These are phyloP conservation scores for Rhaphigaster nebulosa DNA, from an alignment of 2,888 invertebrate genomes.

Conservation along the genomic window DNA sequence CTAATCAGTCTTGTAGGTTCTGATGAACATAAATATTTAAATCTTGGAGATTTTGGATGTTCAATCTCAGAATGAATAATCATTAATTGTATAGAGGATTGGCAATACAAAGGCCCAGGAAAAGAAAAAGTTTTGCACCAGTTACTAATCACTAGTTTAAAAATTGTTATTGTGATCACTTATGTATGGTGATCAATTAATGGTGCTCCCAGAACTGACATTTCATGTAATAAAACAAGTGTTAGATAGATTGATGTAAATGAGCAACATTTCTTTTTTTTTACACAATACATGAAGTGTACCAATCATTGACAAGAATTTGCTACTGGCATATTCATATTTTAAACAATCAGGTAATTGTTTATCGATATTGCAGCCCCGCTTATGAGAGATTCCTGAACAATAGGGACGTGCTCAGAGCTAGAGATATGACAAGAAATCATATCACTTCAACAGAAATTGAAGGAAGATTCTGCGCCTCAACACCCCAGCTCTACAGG, in stretches of 20 bases:
- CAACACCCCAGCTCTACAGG: constrained; percentile 68
- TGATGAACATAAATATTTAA: background rate
- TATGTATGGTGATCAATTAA: no score
- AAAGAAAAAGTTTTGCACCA: no score
- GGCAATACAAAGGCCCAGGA: no score
- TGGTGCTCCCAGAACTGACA: background rate
- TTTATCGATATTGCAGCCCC: constrained; percentile 60
- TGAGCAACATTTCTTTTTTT: background rate
- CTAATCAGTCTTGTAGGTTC: no score
- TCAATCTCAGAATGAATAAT: no score
- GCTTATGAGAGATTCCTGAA: constrained; percentile 68
- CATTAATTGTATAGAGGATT: no score
- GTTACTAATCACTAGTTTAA: no score
- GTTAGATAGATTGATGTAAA: background rate
- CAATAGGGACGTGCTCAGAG: constrained; percentile 69
- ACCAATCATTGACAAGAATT: background rate
- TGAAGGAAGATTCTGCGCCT: constrained; percentile 67
- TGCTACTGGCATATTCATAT: background rate
- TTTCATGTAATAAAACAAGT: background rate
- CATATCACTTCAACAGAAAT: constrained; percentile 70
- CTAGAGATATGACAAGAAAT: constrained; percentile 71
- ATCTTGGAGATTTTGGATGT: background rate
- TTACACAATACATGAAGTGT: background rate
- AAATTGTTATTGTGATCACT: no score
- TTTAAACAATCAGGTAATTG: background rate